Base-by-base conservation (phyloP, 2,797 vertebrate species). In the Loris lydekkerianus region DNA sequence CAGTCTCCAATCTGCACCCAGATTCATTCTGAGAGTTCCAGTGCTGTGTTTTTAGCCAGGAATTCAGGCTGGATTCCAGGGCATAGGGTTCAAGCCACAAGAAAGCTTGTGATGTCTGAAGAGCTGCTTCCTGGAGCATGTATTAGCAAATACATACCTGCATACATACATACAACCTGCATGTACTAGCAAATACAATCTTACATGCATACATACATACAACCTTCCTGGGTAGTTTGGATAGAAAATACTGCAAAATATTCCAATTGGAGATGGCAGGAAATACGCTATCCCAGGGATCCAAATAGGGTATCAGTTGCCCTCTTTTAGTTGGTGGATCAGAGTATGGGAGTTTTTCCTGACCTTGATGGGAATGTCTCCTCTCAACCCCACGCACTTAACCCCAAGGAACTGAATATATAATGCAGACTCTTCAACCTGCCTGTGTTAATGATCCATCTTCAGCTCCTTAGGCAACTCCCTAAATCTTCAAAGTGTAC, bases 381-480 rank as follows among this genome's bases (percentile, higher is more conserved):
- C n/a, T 5, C 31, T 87, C n/a, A 65, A 49, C 31, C 7, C 18
- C 3, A 31, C 58, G 46, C 7, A 31, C 37, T 60, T 77, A 88
- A 49, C 25, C 46, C 27, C 3, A 60, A 82, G 40, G 18, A 87
- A 78, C 0, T 89, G 53, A 94, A 34, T 49, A 18, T 0, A 27
- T 65, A 86, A 89, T 14, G n/a, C 7, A 49, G 65, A 11, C 5
- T 60, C 76, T 73, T 60, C 46, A 37, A 93, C 13, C 34, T 58
- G 40, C 31, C 46, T 56, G 15, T 23, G 34, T 94, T 91, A 89
- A 92, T 93, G 86, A 73, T 60, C 70, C 80, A 84, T 84, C 46
- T 86, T 82, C 4, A 21, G 6, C 84, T 46, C 61, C 46, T 67
- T 58, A 61, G 67, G 72, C 34, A 81, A 43, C 77, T 93, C 34